Percentiles rank a stretch among this genome's conserved stretches.
phyloP scores from a whole-genome alignment of 2,888 invertebrate genomes.

The Leucozona laternaria region DNA sequence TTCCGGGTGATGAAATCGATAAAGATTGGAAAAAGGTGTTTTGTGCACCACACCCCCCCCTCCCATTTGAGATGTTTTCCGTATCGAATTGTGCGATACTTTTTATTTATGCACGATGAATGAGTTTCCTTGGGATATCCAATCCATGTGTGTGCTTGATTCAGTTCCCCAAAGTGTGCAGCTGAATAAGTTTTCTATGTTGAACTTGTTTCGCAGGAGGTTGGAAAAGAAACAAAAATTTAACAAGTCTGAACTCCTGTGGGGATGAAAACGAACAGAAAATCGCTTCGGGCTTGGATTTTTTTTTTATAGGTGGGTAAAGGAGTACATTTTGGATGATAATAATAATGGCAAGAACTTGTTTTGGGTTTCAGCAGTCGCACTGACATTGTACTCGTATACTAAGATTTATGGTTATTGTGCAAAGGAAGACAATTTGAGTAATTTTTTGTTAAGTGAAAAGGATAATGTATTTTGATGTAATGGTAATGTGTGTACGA shows the following conservation, averaged over 20 bases:
- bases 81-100: slow-evolving; percentile 22
- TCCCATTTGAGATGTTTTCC: background rate
- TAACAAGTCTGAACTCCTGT: slow-evolving; percentile 24
- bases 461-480: slow-evolving; percentile 31
- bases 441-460: slow-evolving; percentile 37
- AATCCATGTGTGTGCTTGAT: background rate
- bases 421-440: slow-evolving; percentile 42
- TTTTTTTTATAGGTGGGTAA: background rate
- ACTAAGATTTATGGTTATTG: slow-evolving; percentile 60
- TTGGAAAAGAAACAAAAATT: slow-evolving; percentile 13
- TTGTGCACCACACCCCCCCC: background rate
- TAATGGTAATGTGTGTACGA: background rate
- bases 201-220: slow-evolving; percentile 2
- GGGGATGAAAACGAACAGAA: slow-evolving; percentile 56
- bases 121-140: slow-evolving; percentile 36
- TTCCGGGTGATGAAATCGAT: slow-evolving; percentile 30
- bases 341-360: slow-evolving; percentile 32
- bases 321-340: background rate
- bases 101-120: slow-evolving; percentile 25
- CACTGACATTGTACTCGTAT: slow-evolving; percentile 45
- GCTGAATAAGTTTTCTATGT: slow-evolving; percentile 40
- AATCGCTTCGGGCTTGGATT: slow-evolving; percentile 55
- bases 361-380: slow-evolving; percentile 55
- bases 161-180: slow-evolving; percentile 28
- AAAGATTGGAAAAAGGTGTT: slow-evolving; percentile 32